Base-by-base conservation (phyloP, 2,113 vertebrate genomes). In the Aptenodytes forsteri region DNA sequence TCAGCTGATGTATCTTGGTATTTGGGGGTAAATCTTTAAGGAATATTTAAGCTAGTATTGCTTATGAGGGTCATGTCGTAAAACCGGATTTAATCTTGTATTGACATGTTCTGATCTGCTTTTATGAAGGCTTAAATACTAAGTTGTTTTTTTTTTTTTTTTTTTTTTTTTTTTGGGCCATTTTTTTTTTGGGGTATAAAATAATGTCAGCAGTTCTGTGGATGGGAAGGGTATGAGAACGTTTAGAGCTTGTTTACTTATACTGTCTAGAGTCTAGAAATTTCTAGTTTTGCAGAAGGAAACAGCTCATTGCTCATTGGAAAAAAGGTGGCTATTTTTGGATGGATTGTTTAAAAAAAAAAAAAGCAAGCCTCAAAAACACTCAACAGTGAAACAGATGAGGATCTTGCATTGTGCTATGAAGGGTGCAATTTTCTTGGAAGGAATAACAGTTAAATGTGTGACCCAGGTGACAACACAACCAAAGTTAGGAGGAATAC, bases 401-500 rank as follows among this genome's bases (percentile, higher is more conserved):
- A 79, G n/a, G 9, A 6, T 67, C n/a, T 36, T 91, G 25, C 11
- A 8, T 42, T 80, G 38, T 56, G 7, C 44, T 69, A 1, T 81
- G 72, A 73, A 99, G 99, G 99, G 99, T 71, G 99, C 99, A 75
- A 98, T 99, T 92, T 99, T 99, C 97, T 98, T 99, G 97, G 99
- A 99, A 98, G 99, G 99, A 81, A 92, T 99, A 89, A 96, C 98
- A 36, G 99, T 99, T 85, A 99, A 98, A 98, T 99, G 98, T 82
- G 99, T 99, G 97, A 98, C 98, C 72, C 99, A 99, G 98, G 89
- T 99, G 98, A 99, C 99, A 90, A 97, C 97, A 9, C 99, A 99
- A 97, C 99, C 99, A 88, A 99, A 99, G 95, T 98, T 99, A 77
- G 99, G 99, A 93, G 98, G 99, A 87, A 98, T 99, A 95, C 99